A percentile compares a stretch with the other conserved stretches of the same genome.
Conservation (phyloP, 2,797 vertebrate genomes). For the Tadarida brasiliensis region DNA sequence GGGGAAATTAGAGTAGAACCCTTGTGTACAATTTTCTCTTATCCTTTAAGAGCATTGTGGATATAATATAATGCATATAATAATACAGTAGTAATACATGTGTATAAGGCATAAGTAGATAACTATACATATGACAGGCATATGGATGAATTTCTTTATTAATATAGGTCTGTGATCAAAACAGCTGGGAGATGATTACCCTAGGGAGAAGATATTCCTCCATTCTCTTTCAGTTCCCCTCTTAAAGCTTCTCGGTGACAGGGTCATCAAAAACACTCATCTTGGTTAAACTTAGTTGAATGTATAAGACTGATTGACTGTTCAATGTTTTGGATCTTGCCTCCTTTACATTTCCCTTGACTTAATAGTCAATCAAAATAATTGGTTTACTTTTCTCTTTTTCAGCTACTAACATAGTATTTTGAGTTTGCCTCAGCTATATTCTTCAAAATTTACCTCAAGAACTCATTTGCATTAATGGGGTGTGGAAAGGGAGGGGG, state of each 20-base stretch:
- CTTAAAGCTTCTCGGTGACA: background rate
- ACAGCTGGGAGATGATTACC: background rate
- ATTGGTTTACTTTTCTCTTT: slow-evolving; percentile 27
- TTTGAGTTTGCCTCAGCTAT: slow-evolving; percentile 17
- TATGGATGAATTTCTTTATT: background rate
- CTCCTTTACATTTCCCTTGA: background rate
- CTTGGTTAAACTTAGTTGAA: slow-evolving; percentile 1
- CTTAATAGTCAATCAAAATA: background rate
- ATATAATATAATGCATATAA: background rate
- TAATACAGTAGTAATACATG: background rate
- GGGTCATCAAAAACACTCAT: background rate
- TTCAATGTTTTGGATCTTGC: background rate
- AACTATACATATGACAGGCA: background rate
- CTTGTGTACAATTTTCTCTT: background rate
- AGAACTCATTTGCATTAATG: background rate
- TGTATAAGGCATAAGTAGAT: background rate
- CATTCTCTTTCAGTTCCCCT: background rate
- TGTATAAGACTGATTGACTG: background rate
- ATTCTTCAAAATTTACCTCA: background rate
- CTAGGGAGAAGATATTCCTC: background rate
- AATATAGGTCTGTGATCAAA: background rate
- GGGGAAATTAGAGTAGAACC: background rate
- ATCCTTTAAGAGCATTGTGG: background rate
- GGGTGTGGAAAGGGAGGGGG: background rate
- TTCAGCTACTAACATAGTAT: background rate